phyloP scores from a whole-genome alignment of 2,113 vertebrate species.

The Prionailurus bengalensis region DNA sequence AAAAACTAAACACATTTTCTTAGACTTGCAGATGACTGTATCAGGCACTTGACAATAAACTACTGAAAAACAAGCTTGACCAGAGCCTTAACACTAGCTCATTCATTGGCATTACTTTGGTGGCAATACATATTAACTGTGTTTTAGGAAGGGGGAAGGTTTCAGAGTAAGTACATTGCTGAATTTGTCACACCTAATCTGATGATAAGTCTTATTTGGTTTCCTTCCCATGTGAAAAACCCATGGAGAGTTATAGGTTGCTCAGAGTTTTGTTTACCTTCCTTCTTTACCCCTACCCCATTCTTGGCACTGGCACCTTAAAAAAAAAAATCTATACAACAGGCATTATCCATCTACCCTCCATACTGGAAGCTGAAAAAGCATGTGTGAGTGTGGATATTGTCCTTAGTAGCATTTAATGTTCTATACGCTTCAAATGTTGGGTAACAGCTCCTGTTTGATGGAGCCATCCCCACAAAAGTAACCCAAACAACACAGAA shows the following conservation, averaged over 20 bases:
- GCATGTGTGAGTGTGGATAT: not conserved
- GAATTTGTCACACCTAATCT: not conserved
- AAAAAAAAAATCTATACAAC: not conserved
- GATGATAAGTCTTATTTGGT: not conserved
- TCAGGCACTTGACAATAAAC: slow-evolving; percentile 84
- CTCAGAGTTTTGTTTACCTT: not conserved
- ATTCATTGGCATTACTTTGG: slow-evolving; percentile 71
- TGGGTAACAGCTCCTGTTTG: not conserved
- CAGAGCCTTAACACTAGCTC: slow-evolving; percentile 28
- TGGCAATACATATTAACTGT: slow-evolving; percentile 18
- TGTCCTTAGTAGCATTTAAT: not conserved
- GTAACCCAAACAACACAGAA: not conserved
- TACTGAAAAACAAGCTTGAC: slow-evolving; percentile 61
- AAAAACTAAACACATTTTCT: slow-evolving; percentile 61
- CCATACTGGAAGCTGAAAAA: not conserved
- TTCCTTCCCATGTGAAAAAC: not conserved
- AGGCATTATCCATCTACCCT: not conserved
- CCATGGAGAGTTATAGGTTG: not conserved
- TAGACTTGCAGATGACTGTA: slow-evolving; percentile 69
- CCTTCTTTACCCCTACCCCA: not conserved
- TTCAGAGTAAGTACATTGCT: not conserved
- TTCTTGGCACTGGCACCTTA: not conserved
- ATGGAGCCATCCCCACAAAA: not conserved
- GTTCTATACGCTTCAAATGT: not conserved
- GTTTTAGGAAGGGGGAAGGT: not conserved